A percentile compares a stretch with the other conserved stretches of the same genome.
Conservation (phyloP, 2,113 vertebrate genomes). For the Pavo muticus region DNA sequence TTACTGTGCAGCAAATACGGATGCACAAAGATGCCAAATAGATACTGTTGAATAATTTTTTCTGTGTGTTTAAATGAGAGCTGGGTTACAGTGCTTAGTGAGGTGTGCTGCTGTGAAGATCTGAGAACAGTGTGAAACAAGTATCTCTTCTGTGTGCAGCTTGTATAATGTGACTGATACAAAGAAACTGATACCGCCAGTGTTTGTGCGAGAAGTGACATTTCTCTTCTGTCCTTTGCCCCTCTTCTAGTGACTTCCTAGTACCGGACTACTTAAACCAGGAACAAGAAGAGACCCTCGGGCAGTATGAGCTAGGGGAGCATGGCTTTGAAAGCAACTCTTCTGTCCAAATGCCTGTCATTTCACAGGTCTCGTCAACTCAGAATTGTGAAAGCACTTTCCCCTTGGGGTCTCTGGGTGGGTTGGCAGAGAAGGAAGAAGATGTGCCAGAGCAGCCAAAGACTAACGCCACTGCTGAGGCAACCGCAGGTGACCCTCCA, state of each 20-base stretch:
- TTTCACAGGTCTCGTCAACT: slow-evolving; percentile 96
- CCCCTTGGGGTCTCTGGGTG: slow-evolving; percentile 87
- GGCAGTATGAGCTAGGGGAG: slow-evolving; percentile 94
- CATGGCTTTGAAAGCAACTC: slow-evolving; percentile 89
- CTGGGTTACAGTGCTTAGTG: background rate
- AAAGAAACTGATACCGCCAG: background rate
- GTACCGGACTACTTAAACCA: slow-evolving; percentile 98
- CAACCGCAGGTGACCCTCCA: slow-evolving; percentile 80
- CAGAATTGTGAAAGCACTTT: slow-evolving; percentile 96
- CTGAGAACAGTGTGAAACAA: background rate
- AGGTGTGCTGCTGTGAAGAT: background rate
- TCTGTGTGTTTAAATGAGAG: background rate
- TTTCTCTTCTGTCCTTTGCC: slow-evolving; percentile 75
- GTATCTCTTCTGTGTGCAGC: background rate
- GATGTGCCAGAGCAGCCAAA: slow-evolving; percentile 84
- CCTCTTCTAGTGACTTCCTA: slow-evolving; percentile 93
- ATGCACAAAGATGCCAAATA: background rate
- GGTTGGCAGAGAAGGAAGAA: slow-evolving; percentile 85
- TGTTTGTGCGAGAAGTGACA: slow-evolving; percentile 70
- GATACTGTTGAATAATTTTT: background rate
- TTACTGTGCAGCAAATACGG: background rate
- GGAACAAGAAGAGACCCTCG: slow-evolving; percentile 94
- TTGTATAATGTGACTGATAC: slow-evolving; percentile 23
- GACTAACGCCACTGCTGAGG: slow-evolving; percentile 80
- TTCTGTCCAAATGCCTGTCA: slow-evolving; percentile 89